Evolutionary conservation across 2,888 invertebrate genomes (phyloP), one percentile per base, ranked within the genome.

Genomic region (Calliphora vomitoria): DNA sequence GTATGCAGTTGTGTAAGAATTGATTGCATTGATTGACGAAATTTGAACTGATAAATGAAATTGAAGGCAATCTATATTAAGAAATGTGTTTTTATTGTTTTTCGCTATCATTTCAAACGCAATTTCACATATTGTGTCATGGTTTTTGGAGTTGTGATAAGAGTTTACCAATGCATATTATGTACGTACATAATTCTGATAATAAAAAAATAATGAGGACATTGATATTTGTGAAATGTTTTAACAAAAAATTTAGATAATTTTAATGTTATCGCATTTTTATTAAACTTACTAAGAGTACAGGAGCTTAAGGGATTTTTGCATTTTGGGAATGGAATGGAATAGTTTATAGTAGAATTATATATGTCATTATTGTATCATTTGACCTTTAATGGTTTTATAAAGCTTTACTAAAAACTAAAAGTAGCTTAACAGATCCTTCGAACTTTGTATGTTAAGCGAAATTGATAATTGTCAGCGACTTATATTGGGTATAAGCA

Each of bases 31-130:
- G 79, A 81, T 85, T 85, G 80, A 81, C 75, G 75, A 85, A 75
- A 81, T 81, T 72, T 72, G 41, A 87, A 78, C 87, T 85, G 85
- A 87, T 87, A 87, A 87, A 66, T 72, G 38, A 15, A 81, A 84
- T 85, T 81, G 69, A 75, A 80, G 66, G 68, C 74, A 80, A 85
- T 66, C 55, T 55, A 58, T 66, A 74, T 74, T 74, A 66, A 82
- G 74, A 82, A 72, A 74, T 66, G 58, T 25, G 15, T 66, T 74
- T 10, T 74, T 74, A 13, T 31, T 81, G 31, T 20, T 35, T 35
- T 71, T 72, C 66, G 78, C 55, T 68, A 78, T 69, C 44, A 55
- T 25, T 50, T 58, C 11, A 47, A 20, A 55, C n/a, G 64, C 47
- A 78, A 64, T 72, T 78, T 55, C 31, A n/a, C 11, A 81, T 60